Evolutionary conservation across 2,797 vertebrate genomes (phyloP).

Genomic region (Microcaecilia unicolor): DNA sequence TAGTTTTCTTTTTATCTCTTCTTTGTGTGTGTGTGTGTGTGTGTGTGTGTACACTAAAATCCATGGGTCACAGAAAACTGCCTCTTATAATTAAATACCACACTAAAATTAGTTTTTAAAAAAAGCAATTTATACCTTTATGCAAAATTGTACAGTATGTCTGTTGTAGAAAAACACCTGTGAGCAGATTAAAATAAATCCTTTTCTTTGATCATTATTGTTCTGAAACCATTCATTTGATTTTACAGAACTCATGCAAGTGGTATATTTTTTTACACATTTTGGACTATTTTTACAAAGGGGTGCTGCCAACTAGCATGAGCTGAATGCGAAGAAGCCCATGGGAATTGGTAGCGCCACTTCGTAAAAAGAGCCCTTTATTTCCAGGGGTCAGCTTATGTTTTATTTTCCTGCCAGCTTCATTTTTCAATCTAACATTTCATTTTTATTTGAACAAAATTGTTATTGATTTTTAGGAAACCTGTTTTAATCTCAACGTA

Average conservation of each 20-base stretch:
- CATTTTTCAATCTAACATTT: too few species aligned
- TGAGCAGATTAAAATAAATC: slow-evolving; percentile 94
- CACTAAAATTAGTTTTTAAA: slow-evolving; percentile 78
- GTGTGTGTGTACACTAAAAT: slow-evolving; percentile 84
- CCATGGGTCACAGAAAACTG: slow-evolving; percentile 73
- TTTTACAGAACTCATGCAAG: slow-evolving; percentile 30
- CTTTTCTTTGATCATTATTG: slow-evolving; percentile 71
- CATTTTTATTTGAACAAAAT: too few species aligned
- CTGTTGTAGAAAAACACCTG: slow-evolving; percentile 89
- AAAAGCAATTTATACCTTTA: slow-evolving; percentile 85
- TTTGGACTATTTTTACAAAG: too few species aligned
- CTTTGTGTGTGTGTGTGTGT: slow-evolving; percentile 87
- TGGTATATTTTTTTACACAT: slow-evolving; percentile 31
- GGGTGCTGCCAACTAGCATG: too few species aligned
- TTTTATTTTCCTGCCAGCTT: too few species aligned
- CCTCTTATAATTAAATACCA: slow-evolving; percentile 67
- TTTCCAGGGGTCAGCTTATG: too few species aligned
- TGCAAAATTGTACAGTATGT: slow-evolving; percentile 89
- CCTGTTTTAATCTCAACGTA: too few species aligned
- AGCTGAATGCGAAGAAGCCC: too few species aligned
- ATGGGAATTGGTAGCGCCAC: too few species aligned
- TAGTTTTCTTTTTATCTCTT: too few species aligned
- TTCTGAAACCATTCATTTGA: slow-evolving; percentile 52
- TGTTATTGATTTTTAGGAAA: too few species aligned
- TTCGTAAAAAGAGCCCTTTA: too few species aligned